These are phyloP conservation scores for Bettongia penicillata DNA, from an alignment of 2,113 vertebrate genomes.

Conservation along the genomic window DNA sequence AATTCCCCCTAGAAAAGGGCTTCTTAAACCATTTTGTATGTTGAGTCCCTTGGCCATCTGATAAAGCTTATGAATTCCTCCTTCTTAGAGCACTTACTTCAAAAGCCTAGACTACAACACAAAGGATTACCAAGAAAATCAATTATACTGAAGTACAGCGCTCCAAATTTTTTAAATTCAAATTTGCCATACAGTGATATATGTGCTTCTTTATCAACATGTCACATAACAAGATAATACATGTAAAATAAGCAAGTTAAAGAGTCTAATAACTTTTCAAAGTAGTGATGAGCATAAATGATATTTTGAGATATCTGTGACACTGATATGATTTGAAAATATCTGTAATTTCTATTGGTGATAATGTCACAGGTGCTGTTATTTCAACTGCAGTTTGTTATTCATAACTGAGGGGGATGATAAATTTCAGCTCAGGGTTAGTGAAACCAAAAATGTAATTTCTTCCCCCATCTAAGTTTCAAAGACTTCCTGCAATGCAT, in stretches of 20 bases:
- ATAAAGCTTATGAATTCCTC: background rate
- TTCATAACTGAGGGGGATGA: background rate
- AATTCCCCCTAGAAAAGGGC: background rate
- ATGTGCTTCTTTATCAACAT: background rate
- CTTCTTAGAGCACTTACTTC: background rate
- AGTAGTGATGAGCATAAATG: background rate
- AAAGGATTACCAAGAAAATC: background rate
- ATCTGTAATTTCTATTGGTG: background rate
- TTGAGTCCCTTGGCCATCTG: background rate
- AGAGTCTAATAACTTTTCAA: background rate
- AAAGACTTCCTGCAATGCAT: background rate
- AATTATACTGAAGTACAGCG: background rate
- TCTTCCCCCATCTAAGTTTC: background rate
- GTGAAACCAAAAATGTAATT: background rate
- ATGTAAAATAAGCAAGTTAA: background rate
- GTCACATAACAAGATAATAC: background rate
- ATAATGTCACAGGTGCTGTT: background rate
- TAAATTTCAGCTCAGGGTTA: background rate
- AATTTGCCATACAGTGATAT: background rate
- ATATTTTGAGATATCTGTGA: background rate
- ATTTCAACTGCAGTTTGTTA: background rate
- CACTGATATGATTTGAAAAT: background rate
- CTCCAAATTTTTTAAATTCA: background rate
- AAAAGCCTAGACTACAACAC: background rate
- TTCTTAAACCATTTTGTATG: background rate